phyloP scores from a whole-genome alignment of 2,113 vertebrate species.

The Sinocyclocheilus maitianheensis region DNA sequence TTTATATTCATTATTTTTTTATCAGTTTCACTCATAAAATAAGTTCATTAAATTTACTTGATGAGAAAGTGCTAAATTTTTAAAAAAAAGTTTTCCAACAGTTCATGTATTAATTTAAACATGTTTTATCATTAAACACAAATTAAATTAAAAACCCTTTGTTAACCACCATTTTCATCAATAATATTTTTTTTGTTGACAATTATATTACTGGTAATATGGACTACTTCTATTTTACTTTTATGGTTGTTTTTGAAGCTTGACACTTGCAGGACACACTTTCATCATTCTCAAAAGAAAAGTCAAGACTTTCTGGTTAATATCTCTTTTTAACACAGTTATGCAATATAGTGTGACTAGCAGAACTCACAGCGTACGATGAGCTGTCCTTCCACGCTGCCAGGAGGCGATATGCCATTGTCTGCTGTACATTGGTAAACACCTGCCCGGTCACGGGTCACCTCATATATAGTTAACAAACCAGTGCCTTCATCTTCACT shows the following conservation, averaged over 20 bases:
- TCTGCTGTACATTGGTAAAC: not conserved
- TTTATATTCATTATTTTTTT: too few species aligned
- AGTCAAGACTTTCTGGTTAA: too few species aligned
- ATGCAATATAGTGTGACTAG: too few species aligned
- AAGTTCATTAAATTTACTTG: not conserved
- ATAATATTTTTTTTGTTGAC: too few species aligned
- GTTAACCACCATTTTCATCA: too few species aligned
- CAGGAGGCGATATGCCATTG: not conserved
- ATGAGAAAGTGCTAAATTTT: not conserved
- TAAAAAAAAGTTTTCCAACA: not conserved
- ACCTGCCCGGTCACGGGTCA: not conserved
- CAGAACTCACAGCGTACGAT: not conserved
- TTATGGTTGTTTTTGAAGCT: too few species aligned
- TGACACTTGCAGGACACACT: too few species aligned
- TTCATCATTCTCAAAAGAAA: too few species aligned
- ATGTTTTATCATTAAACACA: not conserved
- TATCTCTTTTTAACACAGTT: constrained; percentile 4
- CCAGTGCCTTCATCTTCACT: constrained; percentile 71
- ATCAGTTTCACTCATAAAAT: not conserved
- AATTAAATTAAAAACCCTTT: not conserved
- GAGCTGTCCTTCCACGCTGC: not conserved
- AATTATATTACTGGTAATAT: not conserved
- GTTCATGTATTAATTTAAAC: not conserved
- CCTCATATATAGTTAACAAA: constrained; percentile 62
- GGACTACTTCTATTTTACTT: too few species aligned